Evolutionary conservation across 23 tunicate genomes (phyloP).

Genomic region (Aplidium turbinatum): DNA sequence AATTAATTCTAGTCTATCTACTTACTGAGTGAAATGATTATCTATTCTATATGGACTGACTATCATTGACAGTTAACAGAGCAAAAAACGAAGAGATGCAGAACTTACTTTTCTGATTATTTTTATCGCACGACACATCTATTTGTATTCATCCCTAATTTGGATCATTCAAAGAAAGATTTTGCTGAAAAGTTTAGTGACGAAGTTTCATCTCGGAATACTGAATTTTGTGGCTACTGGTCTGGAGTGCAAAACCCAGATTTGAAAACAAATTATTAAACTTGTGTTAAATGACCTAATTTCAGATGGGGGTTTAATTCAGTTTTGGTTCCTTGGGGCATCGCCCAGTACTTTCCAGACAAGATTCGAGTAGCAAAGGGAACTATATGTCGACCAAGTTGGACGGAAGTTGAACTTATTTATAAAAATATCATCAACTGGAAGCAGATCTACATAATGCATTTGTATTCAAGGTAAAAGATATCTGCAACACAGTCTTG

Average conservation of each 20-base stretch:
- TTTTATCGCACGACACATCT: too few relatives aligned
- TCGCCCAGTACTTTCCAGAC: conserved; percentile 53
- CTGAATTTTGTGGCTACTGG: too few relatives aligned
- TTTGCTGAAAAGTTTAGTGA: too few relatives aligned
- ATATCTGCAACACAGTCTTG: too few relatives aligned
- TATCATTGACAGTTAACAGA: background rate
- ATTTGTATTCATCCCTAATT: too few relatives aligned
- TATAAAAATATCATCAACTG: conserved; percentile 63
- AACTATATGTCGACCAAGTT: conserved; percentile 67
- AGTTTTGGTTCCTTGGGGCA: conserved; percentile 78
- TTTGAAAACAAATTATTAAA: background rate
- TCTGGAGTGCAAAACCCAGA: too few relatives aligned
- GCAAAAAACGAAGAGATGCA: too few relatives aligned
- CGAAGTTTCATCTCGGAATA: too few relatives aligned
- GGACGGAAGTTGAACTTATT: conserved; percentile 52
- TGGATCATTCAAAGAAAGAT: too few relatives aligned
- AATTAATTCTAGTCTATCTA: too few relatives aligned
- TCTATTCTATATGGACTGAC: background rate
- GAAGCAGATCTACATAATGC: conserved; percentile 53
- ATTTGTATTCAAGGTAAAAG: conserved; percentile 59
- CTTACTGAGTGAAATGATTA: too few relatives aligned
- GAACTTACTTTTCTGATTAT: background rate
- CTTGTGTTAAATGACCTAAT: background rate
- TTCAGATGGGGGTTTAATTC: conserved; percentile 73
- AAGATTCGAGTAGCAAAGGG: conserved; percentile 59